Conservation (phyloP, 1,140 invertebrate species). For the Pseudomyrmex pallidus region DNA sequence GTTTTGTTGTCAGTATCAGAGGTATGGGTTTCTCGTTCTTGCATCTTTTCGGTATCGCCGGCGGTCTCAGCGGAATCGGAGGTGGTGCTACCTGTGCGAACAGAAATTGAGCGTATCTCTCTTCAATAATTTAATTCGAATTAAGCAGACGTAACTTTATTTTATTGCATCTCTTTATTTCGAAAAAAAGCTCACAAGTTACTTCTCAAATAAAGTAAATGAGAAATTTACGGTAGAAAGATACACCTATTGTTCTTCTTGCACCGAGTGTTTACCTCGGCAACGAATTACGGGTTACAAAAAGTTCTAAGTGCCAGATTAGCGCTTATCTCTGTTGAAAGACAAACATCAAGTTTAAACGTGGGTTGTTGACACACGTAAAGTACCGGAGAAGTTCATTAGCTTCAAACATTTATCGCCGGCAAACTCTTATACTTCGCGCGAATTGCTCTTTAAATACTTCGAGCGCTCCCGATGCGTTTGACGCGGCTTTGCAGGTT, state of each 20-base stretch:
- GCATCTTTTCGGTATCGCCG: conserved; percentile 83
- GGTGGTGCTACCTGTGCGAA: conserved; percentile 79
- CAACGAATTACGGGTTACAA: conserved; percentile 19
- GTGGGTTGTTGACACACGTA: conserved; percentile 26
- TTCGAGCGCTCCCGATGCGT: background rate
- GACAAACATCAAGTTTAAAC: conserved; percentile 50
- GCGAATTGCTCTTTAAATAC: conserved; percentile 30
- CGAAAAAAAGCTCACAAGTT: background rate
- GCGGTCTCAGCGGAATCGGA: conserved; percentile 84
- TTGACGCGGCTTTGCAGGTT: background rate
- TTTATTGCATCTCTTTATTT: background rate
- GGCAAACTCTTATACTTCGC: background rate
- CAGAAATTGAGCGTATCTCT: background rate
- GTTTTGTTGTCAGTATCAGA: conserved; percentile 51
- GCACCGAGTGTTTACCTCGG: background rate
- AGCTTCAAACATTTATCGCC: conserved; percentile 42
- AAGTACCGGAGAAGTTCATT: conserved; percentile 49
- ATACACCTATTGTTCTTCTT: background rate
- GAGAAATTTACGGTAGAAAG: background rate
- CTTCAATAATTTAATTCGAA: too few relatives aligned
- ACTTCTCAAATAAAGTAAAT: background rate
- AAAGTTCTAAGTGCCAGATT: conserved; percentile 34
- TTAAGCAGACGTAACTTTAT: too few relatives aligned
- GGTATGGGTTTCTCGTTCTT: conserved; percentile 82
- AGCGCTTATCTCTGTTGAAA: conserved; percentile 36